phyloP scores from a whole-genome alignment of 2,797 vertebrate genomes.

The Ptychobarbus kaznakovi region DNA sequence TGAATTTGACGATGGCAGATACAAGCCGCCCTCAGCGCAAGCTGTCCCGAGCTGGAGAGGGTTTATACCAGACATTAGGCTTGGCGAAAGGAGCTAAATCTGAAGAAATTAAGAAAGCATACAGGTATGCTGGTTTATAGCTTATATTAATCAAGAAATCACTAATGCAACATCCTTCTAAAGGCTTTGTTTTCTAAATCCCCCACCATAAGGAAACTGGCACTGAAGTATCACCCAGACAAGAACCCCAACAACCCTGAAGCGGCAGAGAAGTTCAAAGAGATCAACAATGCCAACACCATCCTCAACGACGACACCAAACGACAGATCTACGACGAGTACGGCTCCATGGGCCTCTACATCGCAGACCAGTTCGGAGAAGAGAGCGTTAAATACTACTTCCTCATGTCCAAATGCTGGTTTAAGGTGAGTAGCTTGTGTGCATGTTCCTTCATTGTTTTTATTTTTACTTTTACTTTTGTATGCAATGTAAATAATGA shows the following conservation, averaged over 20 bases:
- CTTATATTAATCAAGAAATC: neutral
- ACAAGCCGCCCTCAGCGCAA: slow-evolving; percentile 74
- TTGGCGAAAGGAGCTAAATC: slow-evolving; percentile 85
- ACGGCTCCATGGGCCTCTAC: slow-evolving; percentile 92
- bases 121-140: slow-evolving; percentile 78
- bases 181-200: slow-evolving; percentile 5
- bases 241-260: slow-evolving; percentile 92
- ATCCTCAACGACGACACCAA: slow-evolving; percentile 87
- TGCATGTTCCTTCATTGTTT: neutral
- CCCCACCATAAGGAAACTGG: slow-evolving; percentile 81
- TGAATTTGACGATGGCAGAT: slow-evolving; percentile 79
- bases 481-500: neutral
- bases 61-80: slow-evolving; percentile 84
- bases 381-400: slow-evolving; percentile 87
- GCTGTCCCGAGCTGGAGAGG: slow-evolving; percentile 85
- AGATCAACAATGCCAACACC: slow-evolving; percentile 92
- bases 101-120: slow-evolving; percentile 89
- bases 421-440: slow-evolving; percentile 85
- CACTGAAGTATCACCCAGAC: slow-evolving; percentile 91
- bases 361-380: slow-evolving; percentile 91
- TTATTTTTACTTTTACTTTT: neutral
- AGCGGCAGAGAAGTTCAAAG: slow-evolving; percentile 92
- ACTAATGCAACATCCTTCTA: neutral
- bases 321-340: slow-evolving; percentile 86
- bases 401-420: slow-evolving; percentile 91